Percentiles rank a stretch among this genome's conserved stretches.
Conservation (phyloP, 2,888 invertebrate genomes). For the Mellilla xanthometata region DNA sequence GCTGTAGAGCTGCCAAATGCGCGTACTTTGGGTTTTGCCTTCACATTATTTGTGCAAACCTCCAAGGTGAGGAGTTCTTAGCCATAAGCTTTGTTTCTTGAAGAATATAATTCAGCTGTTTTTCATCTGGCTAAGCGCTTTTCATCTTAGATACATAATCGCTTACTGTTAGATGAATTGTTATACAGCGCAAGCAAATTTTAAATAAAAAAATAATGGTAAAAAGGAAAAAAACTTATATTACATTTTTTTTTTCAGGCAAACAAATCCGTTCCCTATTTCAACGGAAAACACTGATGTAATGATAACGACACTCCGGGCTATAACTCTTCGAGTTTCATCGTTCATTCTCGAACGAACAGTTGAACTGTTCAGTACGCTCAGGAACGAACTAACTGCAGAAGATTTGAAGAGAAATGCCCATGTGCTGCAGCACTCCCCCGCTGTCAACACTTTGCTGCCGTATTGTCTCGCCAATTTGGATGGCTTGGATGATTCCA, state of each 20-base stretch:
- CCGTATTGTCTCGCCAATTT: conserved; percentile 94
- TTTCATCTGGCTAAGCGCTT: no score
- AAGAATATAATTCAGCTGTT: no score
- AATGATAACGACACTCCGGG: conserved; percentile 51
- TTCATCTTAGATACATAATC: no score
- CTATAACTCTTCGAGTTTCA: conserved; percentile 87
- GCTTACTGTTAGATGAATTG: no score
- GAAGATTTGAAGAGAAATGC: conserved; percentile 67
- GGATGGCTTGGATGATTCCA: conserved; percentile 91
- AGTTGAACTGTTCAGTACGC: conserved; percentile 88
- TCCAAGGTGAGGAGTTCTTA: no score
- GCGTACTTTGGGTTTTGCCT: no score
- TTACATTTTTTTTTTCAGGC: conserved; percentile 12
- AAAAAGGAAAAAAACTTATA: no score
- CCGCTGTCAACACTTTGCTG: conserved; percentile 88
- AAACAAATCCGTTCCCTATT: conserved; percentile 42
- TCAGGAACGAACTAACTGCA: conserved; percentile 85
- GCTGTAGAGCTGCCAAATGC: no score
- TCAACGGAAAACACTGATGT: conserved; percentile 52
- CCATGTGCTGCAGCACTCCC: conserved; percentile 61
- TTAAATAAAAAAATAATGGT: no score
- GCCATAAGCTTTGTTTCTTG: no score
- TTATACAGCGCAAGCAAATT: no score
- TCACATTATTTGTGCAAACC: no score
- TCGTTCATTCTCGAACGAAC: conserved; percentile 90